Evolutionary conservation across 2,888 invertebrate species (phyloP), one percentile per base, ranked within the genome.

Genomic region (Drosophila kuntzei): DNA sequence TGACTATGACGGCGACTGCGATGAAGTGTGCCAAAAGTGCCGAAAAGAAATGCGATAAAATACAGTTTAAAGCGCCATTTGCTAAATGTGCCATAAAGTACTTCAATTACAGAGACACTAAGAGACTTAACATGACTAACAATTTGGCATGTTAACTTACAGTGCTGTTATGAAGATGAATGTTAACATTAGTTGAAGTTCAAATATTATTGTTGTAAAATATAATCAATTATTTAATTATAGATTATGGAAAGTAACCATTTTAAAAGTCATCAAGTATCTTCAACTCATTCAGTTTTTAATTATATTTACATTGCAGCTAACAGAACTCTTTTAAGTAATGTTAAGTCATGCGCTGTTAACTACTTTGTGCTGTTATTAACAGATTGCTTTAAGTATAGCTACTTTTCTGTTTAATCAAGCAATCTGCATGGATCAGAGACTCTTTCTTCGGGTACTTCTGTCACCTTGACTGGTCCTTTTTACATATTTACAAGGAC

Each of bases 21-120:
- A 44, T 29, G 32, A 39, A 44, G 39, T 20, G 49, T 9, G 46
- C 11, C 3, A 63, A 55, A 62, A 47, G 50, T 14, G 54, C 16
- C 44, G 36, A 25, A 47, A 34, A 22, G 25, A 32, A 25, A 5
- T 8, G 9, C 1, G 18, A n/a, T 22, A 12, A 16, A 41, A 29
- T 7, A n/a, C 27, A 43, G 41, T 68, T 73, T 68, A 58, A 74
- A 64, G 50, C 51, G 41, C 14, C 61, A 58, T 73, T 69, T 64
- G 57, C 36, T 63, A 63, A 75, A 75, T 71, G 62, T 47, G 11
- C 49, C 50, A 58, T 51, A 34, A 68, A 68, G 16, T 22, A 22
- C 43, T 44, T 29, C 4, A 53, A 61, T 43, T 47, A 22, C 12
- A 46, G 41, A 32, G 37, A 6, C n/a, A 12, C 14, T 37, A 47